Evolutionary conservation across 2,888 invertebrate genomes (phyloP), one percentile per base, ranked within the genome.

Genomic region (Pseudococcus longispinus): DNA sequence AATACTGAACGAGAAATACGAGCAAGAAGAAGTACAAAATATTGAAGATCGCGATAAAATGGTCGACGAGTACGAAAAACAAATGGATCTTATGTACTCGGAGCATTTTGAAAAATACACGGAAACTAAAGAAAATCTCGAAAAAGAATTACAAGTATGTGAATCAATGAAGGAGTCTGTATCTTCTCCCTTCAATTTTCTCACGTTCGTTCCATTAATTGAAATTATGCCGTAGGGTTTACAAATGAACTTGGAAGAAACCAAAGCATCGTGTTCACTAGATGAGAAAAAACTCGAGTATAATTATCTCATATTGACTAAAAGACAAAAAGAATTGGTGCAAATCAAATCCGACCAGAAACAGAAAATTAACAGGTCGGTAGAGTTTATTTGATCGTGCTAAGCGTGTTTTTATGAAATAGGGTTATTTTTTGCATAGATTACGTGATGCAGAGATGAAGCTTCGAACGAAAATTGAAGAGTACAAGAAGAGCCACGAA

Each of bases 261-360:
- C 95, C 32, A 96, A 96, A 90, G 94, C 95, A 8, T 93, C 95
- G 8, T 96, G 96, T 88, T 92, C 96, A 85, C 93, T 97, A 89
- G 97, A 97, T 90, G 94, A 95, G 15, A 97, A 97, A 90, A 97
- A 97, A 91, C 92, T 98, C 85, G 96, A 97, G 89, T 98, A 97
- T 90, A 97, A 96, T 90, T 97, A 96, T 90, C 95, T 96, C 90
- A 93, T 97, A 11, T 91, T 98, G 80, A 96, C 95, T 91, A 95
- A 95, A 90, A 93, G 97, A 2, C 97, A 97, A 90, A 96, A 96
- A 89, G 97, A 98, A 91, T 96, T 96, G 90, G 92, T 94, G 0
- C 93, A 95, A 70, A 94, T 96, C 8, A 93, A 94, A 89, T 95
- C 94, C 83, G 94, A 95, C 89, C 96, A 96, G 89, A 96, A 95